Percentiles rank a stretch among this genome's conserved stretches.
phyloP scores from a whole-genome alignment of 2,113 vertebrate species.

The Epinephelus lanceolatus region DNA sequence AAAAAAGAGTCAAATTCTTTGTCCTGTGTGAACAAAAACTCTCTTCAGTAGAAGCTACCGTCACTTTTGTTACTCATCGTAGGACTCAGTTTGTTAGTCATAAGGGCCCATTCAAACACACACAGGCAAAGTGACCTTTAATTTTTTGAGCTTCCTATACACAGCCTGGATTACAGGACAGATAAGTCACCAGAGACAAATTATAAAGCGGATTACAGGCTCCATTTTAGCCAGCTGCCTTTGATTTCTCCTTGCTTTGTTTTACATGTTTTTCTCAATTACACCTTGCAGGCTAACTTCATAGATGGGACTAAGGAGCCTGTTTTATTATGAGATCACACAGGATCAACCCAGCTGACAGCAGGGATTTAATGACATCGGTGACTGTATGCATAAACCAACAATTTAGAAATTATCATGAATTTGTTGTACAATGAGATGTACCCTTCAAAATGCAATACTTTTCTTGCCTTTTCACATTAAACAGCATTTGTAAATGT shows the following conservation, averaged over 20 bases:
- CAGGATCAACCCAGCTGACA: not conserved
- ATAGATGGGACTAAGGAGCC: not conserved
- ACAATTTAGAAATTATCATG: conserved; percentile 7
- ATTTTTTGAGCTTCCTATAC: conserved; percentile 13
- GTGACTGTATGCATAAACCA: not conserved
- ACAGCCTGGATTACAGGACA: conserved; percentile 54
- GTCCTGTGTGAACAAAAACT: not conserved
- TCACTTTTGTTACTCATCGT: conserved; percentile 7
- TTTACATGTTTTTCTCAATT: conserved; percentile 15
- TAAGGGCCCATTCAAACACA: not conserved
- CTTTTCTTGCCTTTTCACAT: not conserved
- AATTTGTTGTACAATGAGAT: not conserved
- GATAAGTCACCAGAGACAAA: not conserved
- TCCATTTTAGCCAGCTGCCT: not conserved
- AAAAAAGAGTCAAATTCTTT: conserved; percentile 3
- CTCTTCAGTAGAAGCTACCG: not conserved
- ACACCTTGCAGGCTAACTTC: conserved; percentile 1
- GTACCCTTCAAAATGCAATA: not conserved
- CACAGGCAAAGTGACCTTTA: conserved; percentile 18
- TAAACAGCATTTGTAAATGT: not conserved
- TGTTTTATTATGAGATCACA: conserved; percentile 8
- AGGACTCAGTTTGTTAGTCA: not conserved
- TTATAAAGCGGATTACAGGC: conserved; percentile 38
- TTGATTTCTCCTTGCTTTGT: conserved; percentile 37
- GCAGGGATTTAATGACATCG: conserved; percentile 2